Conservation (phyloP, 2,797 vertebrate genomes). For the Alauda arvensis region DNA sequence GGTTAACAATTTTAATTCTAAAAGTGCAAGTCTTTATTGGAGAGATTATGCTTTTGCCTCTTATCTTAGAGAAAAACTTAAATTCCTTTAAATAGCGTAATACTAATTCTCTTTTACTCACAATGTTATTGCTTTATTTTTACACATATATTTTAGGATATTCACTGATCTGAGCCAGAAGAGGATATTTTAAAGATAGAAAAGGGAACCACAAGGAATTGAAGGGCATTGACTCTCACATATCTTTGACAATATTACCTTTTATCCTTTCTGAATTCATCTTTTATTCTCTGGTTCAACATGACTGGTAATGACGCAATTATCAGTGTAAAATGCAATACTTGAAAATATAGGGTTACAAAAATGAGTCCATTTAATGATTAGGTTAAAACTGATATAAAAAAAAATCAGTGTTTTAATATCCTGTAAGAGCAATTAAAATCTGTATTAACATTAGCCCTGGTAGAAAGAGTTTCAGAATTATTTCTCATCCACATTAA, state of each 20-base stretch:
- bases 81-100: not conserved
- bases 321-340: not conserved
- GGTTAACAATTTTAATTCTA: not conserved
- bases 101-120: not conserved
- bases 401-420: conserved; percentile 54
- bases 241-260: not conserved
- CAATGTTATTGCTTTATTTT: not conserved
- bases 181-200: not conserved
- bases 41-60: not conserved
- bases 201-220: not conserved
- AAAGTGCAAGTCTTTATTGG: not conserved
- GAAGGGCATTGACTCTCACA: not conserved
- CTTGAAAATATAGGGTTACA: conserved; percentile 22
- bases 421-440: conserved; percentile 67
- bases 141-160: not conserved
- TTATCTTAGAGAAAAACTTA: not conserved
- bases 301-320: conserved; percentile 5
- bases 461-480: conserved; percentile 65
- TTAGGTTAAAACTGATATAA: conserved; percentile 31
- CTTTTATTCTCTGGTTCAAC: conserved; percentile 10
- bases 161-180: not conserved
- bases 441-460: conserved; percentile 70
- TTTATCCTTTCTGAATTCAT: not conserved
- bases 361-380: conserved; percentile 47
- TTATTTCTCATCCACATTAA: conserved; percentile 70